phyloP scores from a whole-genome alignment of 1,140 invertebrate species.

The Thaumetopoea pityocampa region DNA sequence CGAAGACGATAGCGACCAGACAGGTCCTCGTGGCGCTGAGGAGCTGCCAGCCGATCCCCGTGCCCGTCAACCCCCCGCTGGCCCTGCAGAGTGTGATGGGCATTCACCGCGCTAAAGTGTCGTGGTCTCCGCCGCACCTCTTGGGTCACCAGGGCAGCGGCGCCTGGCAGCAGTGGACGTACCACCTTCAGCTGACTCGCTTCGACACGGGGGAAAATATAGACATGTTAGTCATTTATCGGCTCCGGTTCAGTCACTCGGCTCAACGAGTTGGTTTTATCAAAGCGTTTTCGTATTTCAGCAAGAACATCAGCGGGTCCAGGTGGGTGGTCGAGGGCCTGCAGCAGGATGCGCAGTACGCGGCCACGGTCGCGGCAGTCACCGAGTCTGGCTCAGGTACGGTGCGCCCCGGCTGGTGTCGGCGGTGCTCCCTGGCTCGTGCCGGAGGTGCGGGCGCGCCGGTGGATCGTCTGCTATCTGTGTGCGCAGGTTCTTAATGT shows the following conservation, averaged over 20 bases:
- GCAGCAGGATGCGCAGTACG: slow-evolving; percentile 84
- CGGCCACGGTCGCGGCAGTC: slow-evolving; percentile 86
- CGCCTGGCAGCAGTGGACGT: slow-evolving; percentile 91
- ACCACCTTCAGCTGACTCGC: slow-evolving; percentile 85
- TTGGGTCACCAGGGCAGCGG: slow-evolving; percentile 87
- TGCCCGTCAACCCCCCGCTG: slow-evolving; percentile 86
- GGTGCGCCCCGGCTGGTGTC: too few relatives aligned
- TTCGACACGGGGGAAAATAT: slow-evolving; percentile 44
- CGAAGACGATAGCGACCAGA: slow-evolving; percentile 39
- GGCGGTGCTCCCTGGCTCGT: too few relatives aligned
- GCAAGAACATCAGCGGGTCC: slow-evolving; percentile 78
- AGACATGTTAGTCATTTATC: slow-evolving; percentile 55
- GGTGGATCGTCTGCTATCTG: too few relatives aligned
- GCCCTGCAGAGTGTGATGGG: slow-evolving; percentile 87
- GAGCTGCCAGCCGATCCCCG: slow-evolving; percentile 84
- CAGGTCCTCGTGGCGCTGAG: slow-evolving; percentile 79
- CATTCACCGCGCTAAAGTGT: slow-evolving; percentile 82
- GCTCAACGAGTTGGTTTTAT: too few relatives aligned
- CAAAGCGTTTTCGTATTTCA: too few relatives aligned
- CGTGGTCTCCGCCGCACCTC: slow-evolving; percentile 86
- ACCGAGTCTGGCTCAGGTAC: slow-evolving; percentile 82
- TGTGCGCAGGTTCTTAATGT: not conserved
- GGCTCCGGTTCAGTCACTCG: too few relatives aligned
- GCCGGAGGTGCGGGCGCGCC: too few relatives aligned
- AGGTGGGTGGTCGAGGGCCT: slow-evolving; percentile 81